Evolutionary conservation across 2,113 vertebrate genomes (phyloP), one percentile per base, ranked within the genome.

Genomic region (Daboia siamensis): DNA sequence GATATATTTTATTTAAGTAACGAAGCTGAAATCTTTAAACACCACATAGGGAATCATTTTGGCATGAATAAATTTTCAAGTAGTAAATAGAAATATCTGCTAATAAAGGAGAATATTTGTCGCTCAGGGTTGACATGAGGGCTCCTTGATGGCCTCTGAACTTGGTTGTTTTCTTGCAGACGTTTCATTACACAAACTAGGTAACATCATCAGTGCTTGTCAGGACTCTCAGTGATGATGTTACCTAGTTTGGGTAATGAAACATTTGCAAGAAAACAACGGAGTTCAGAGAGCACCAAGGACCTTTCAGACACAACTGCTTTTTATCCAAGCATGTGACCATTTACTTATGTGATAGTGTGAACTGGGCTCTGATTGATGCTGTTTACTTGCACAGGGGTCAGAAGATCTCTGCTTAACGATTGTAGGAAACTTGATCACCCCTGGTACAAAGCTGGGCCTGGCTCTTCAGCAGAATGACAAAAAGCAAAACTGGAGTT

Each of bases 331-430:
- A 15, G 1, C 84, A 93, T 94, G 48, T 0, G 86, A 23, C 54
- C 24, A 54, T 52, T 46, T 90, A n/a, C 6, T 86, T 80, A 17
- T 3, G 9, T 55, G 48, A 33, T 15, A 33, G 48, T 33, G 86
- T 54, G 93, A 94, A 2, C 57, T 61, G 90, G 24, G 80, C 88
- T 92, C 51, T 93, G 52, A 94, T 1, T 96, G 91, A 95, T 94
- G 5, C 92, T 96, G 91, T 96, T 93, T 91, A 51, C 44, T 94
- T 13, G 8, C 92, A 57, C 96, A 99, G 99, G 94, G 99, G 96
- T 95, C 98, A 3, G 99, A 99, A 91, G 98, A 99, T 92, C 99
- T 98, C 95, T 97, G 97, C 95, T 97, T 99, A 97, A 98, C 98
- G 20, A 98, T 98, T 5, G 96, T 98, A 39, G 98, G 99, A 55